Base-by-base conservation (phyloP, 2,113 vertebrate genomes). In the Bujurquina vittata region DNA sequence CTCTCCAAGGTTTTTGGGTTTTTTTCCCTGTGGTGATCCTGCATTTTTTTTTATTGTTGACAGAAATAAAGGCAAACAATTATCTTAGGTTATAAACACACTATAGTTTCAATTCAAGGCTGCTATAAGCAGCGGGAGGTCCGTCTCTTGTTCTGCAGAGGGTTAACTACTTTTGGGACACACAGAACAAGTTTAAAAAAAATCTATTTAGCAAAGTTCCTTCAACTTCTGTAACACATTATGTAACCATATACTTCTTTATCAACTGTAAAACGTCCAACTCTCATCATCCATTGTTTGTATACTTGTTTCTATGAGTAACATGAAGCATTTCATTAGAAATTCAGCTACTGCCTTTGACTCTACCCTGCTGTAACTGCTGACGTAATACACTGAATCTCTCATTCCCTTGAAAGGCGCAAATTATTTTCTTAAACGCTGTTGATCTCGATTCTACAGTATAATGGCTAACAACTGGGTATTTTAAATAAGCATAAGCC, bases 11-110 rank as follows among this genome's bases (percentile, higher is more conserved):
- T 46, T 80, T 60, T 63, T 12, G 31, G 31, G 33, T 6, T 26
- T 82, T 46, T 54, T 43, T 26, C 8, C 4, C 0, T 69, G 49
- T 72, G 23, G 43, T 35, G 10, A n/a, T 18, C 6, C n/a, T 54
- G 4, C 54, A 84, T 63, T 37, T 37, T 37, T 46, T 74, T 81
- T 6, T 81, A 84, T 61, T 56, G 46, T 52, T 5, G 84, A 59
- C 23, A 69, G 55, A 22, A 87, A 72, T 29, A 62, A 72, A 69
- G 62, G 22, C 46, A 83, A 86, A 83, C 56, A 43, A 20, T 75
- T 37, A 75, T 15, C 33, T 11, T 18, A n/a, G 3, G 2, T 4
- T 18, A 6, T 10, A 11, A 11, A 26, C 14, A 43, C 2, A 55
- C 31, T n/a, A 17, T 54, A 11, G n/a, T 23, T 56, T 23, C n/a